These are phyloP conservation scores for Drosophila longiperda DNA, from an alignment of 2,888 invertebrate genomes.

Conservation along the genomic window DNA sequence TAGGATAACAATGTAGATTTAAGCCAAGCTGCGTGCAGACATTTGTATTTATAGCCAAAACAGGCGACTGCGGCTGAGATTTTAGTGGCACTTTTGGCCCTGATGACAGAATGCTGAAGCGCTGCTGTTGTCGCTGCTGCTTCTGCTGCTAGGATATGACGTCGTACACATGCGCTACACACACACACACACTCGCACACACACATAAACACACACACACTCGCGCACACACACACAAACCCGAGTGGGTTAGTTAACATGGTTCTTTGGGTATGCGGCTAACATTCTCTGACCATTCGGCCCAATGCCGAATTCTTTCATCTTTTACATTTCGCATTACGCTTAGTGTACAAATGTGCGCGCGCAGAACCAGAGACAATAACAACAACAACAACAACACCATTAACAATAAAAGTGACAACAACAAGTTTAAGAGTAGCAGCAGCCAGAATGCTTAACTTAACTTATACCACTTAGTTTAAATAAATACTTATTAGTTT, in stretches of 20 bases:
- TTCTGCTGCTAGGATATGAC: constrained; percentile 51
- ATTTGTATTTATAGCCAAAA: constrained; percentile 83
- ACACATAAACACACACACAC: background rate
- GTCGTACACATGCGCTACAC: constrained; percentile 72
- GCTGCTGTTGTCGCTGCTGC: constrained; percentile 16
- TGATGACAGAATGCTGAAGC: constrained; percentile 48
- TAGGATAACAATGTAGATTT: constrained; percentile 83
- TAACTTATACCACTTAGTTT: background rate
- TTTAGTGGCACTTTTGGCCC: constrained; percentile 66
- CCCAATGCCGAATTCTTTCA: constrained; percentile 65
- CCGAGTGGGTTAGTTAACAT: constrained; percentile 28
- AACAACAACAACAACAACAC: constrained; percentile 35
- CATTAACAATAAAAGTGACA: constrained; percentile 6
- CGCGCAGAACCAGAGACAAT: constrained; percentile 61
- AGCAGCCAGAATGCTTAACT: background rate
- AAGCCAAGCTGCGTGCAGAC: constrained; percentile 80
- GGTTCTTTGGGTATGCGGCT: constrained; percentile 17
- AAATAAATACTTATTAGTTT: background rate
- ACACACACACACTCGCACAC: constrained; percentile 9
- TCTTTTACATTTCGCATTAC: constrained; percentile 35
- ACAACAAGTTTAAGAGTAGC: constrained; percentile 11
- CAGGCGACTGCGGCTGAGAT: constrained; percentile 65
- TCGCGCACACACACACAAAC: background rate
- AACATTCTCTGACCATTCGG: constrained; percentile 51
- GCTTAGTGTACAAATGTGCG: constrained; percentile 54